phyloP scores from a whole-genome alignment of 2,888 invertebrate genomes.

The Leptodirus hochenwartii region DNA sequence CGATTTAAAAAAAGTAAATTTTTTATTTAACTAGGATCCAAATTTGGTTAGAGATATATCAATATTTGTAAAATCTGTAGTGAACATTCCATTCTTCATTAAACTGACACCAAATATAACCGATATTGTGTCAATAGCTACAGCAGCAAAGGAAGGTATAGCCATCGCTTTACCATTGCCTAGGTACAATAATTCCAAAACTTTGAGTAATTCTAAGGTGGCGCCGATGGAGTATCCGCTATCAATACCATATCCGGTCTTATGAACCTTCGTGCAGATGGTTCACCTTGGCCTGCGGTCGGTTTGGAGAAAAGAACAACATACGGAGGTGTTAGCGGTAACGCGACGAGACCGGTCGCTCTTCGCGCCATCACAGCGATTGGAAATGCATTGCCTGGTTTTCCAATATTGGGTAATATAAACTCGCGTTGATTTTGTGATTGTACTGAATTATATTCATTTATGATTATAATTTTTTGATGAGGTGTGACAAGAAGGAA shows the following conservation, averaged over 20 bases:
- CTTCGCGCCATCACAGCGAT: slow-evolving; percentile 81
- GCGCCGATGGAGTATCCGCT: slow-evolving; percentile 88
- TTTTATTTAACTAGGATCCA: slow-evolving; percentile 43
- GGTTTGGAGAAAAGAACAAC: slow-evolving; percentile 70
- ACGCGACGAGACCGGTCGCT: slow-evolving; percentile 89
- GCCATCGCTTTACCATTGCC: neutral
- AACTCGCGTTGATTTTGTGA: slow-evolving; percentile 4
- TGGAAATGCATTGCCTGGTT: slow-evolving; percentile 64
- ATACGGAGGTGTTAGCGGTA: slow-evolving; percentile 82
- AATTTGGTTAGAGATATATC: slow-evolving; percentile 76
- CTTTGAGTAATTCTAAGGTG: slow-evolving; percentile 34
- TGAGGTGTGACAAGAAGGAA: too few relatives aligned
- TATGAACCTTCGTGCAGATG: slow-evolving; percentile 70
- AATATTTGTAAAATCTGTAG: slow-evolving; percentile 69
- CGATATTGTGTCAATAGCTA: slow-evolving; percentile 74
- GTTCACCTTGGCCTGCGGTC: slow-evolving; percentile 82
- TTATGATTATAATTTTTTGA: too few relatives aligned
- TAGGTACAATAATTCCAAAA: neutral
- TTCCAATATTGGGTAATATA: slow-evolving; percentile 67
- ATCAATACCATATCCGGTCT: slow-evolving; percentile 95
- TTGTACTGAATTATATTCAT: slow-evolving; percentile 1
- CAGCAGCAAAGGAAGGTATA: slow-evolving; percentile 71
- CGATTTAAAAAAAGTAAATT: neutral
- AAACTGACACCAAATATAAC: slow-evolving; percentile 98
- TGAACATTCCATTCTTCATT: slow-evolving; percentile 90